Evolutionary conservation across 2,797 vertebrate species (phyloP).

Genomic region (Micrastur ruficollis): DNA sequence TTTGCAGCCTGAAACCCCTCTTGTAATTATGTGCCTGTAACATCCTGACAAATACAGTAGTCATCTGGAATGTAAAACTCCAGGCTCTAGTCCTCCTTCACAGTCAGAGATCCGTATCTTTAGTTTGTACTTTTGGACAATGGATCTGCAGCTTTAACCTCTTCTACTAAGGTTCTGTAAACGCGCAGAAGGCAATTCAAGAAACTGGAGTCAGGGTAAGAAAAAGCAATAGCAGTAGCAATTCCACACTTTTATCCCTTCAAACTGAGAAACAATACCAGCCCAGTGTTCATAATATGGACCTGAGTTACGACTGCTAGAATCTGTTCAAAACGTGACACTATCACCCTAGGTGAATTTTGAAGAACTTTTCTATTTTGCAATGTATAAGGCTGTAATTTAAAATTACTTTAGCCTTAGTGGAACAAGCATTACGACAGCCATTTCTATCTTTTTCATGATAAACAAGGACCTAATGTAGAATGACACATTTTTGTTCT

Average conservation of each 20-base stretch:
- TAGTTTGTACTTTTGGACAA: background rate
- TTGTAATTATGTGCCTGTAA: background rate
- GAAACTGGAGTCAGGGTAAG: background rate
- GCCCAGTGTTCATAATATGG: background rate
- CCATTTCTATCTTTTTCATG: background rate
- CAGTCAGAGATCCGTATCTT: background rate
- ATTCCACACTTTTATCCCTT: background rate
- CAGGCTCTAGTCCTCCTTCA: background rate
- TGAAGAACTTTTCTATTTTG: background rate
- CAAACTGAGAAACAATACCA: background rate
- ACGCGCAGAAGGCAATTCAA: background rate
- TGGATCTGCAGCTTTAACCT: background rate
- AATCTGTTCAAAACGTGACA: background rate
- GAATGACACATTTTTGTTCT: background rate
- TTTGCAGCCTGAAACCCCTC: background rate
- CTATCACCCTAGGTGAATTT: background rate
- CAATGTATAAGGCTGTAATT: background rate
- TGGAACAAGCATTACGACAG: background rate
- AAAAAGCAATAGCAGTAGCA: background rate
- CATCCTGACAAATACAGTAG: background rate
- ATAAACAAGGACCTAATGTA: background rate
- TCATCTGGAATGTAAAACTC: background rate
- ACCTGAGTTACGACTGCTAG: background rate
- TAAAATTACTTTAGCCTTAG: background rate
- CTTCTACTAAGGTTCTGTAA: background rate